These are phyloP conservation scores for Pseudomyrmex sp. DNA, from an alignment of 1,140 invertebrate species.

Conservation along the genomic window DNA sequence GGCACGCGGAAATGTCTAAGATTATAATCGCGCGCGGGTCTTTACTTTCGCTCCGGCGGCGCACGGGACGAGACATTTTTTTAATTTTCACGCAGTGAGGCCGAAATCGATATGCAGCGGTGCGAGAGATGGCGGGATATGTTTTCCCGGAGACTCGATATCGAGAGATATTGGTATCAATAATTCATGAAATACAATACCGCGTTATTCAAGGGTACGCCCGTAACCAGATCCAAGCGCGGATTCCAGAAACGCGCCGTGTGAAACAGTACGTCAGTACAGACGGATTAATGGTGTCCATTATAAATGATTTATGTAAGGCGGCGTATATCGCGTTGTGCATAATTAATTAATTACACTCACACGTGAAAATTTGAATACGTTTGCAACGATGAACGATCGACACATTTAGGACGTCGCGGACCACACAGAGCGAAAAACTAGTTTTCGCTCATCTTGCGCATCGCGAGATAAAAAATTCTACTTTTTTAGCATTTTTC, in stretches of 20 bases:
- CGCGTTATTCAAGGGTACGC: slow-evolving; percentile 37
- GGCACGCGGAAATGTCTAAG: not conserved
- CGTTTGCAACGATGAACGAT: too few relatives aligned
- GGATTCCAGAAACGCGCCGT: slow-evolving; percentile 23
- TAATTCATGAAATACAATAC: slow-evolving; percentile 55
- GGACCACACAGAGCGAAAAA: too few relatives aligned
- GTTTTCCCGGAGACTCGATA: slow-evolving; percentile 41
- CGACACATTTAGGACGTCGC: too few relatives aligned
- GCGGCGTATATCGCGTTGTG: not conserved
- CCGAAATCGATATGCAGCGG: slow-evolving; percentile 21
- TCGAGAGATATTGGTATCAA: slow-evolving; percentile 49
- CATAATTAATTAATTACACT: not conserved
- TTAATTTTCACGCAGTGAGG: slow-evolving; percentile 24
- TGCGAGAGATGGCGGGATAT: not conserved
- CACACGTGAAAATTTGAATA: not conserved
- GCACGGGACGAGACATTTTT: not conserved
- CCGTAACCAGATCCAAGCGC: slow-evolving; percentile 45
- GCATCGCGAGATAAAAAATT: too few relatives aligned
- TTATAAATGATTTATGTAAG: slow-evolving; percentile 52
- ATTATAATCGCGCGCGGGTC: not conserved
- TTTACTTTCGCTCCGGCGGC: not conserved
- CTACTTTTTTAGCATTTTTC: too few relatives aligned
- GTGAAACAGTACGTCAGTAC: slow-evolving; percentile 28
- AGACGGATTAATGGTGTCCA: slow-evolving; percentile 44
- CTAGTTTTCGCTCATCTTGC: too few relatives aligned